Evolutionary conservation across 2,797 vertebrate species (phyloP).

Genomic region (Galago senegalensis): DNA sequence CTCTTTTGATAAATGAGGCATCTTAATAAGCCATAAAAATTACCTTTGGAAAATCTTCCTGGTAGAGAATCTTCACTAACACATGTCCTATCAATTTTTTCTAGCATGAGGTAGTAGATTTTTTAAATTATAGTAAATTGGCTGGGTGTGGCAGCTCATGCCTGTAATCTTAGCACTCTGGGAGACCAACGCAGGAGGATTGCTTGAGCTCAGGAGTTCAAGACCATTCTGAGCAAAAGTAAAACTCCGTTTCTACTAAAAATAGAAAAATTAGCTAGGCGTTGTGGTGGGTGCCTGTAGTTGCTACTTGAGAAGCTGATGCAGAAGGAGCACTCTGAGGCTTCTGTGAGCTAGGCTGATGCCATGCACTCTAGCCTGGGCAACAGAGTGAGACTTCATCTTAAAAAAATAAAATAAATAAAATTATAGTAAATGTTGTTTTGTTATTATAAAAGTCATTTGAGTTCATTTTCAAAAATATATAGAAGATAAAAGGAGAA

Average conservation of each 20-base stretch:
- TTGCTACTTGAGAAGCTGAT: too few relatives aligned
- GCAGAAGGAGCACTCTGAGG: too few relatives aligned
- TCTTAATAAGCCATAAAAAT: neutral
- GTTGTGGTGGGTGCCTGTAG: too few relatives aligned
- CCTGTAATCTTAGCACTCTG: too few relatives aligned
- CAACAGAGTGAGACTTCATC: neutral
- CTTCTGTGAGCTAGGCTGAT: too few relatives aligned
- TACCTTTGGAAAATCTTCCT: neutral
- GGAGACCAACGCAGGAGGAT: too few relatives aligned
- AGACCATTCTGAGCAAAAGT: too few relatives aligned
- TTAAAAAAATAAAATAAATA: neutral
- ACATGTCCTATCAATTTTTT: neutral
- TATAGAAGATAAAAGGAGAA: neutral
- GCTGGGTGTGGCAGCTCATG: too few relatives aligned
- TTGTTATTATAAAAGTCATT: conserved; percentile 5
- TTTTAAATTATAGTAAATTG: neutral
- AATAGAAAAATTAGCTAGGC: too few relatives aligned
- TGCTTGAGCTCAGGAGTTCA: too few relatives aligned
- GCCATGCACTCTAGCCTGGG: too few relatives aligned
- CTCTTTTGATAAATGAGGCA: neutral
- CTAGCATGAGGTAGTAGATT: neutral
- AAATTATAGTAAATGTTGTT: neutral
- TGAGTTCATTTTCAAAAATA: neutral
- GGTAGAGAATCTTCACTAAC: neutral
- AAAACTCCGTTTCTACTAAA: too few relatives aligned